Conservation (phyloP, 2,888 invertebrate genomes). For the Cheilosia pagana region DNA sequence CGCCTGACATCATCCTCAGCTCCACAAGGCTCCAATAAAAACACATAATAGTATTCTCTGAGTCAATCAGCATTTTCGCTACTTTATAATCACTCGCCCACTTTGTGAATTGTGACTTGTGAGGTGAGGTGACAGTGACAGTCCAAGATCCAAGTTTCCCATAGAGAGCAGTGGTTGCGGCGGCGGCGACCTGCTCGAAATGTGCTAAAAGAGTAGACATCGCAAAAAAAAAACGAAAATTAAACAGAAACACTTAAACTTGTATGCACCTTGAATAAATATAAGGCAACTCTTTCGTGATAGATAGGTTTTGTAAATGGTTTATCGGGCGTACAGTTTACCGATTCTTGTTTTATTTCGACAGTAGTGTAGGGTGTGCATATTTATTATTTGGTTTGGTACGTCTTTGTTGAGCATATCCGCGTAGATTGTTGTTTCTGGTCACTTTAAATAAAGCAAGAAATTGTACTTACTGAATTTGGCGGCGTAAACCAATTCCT, state of each 20-base stretch:
- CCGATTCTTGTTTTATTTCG: not conserved
- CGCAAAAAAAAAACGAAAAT: not conserved
- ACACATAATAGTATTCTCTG: slow-evolving; percentile 57
- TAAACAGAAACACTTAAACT: not conserved
- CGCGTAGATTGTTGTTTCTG: too few relatives aligned
- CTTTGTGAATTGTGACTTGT: slow-evolving; percentile 39
- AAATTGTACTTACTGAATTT: too few relatives aligned
- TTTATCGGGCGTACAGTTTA: slow-evolving; percentile 17
- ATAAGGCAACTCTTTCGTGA: slow-evolving; percentile 10
- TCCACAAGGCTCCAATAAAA: slow-evolving; percentile 58
- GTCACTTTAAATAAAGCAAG: too few relatives aligned
- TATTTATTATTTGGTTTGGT: too few relatives aligned
- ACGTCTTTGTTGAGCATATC: too few relatives aligned
- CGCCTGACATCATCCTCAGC: slow-evolving; percentile 64
- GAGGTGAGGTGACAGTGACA: too few relatives aligned
- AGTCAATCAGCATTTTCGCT: slow-evolving; percentile 57
- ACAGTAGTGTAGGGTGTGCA: too few relatives aligned
- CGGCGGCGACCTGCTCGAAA: too few relatives aligned
- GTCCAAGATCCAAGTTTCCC: slow-evolving; percentile 26
- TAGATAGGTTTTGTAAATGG: slow-evolving; percentile 14
- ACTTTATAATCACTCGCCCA: slow-evolving; percentile 64
- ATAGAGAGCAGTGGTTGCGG: slow-evolving; percentile 17
- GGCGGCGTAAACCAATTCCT: too few relatives aligned
- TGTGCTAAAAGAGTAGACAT: not conserved
- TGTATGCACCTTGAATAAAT: slow-evolving; percentile 37